Conservation (phyloP, 2,797 vertebrate species). For the Diplodus puntazzo region DNA sequence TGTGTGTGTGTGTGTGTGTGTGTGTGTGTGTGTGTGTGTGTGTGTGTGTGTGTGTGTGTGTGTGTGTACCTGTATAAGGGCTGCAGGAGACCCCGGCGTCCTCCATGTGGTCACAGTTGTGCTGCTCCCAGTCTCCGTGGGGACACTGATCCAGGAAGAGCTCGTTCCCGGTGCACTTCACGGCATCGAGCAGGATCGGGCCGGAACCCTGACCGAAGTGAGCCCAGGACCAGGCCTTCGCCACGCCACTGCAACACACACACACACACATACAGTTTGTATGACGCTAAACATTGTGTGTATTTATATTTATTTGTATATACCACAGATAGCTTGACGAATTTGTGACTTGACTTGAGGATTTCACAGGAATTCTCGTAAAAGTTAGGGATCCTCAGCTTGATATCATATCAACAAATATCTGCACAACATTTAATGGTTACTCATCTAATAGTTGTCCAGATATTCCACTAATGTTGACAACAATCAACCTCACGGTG, state of each 20-base stretch:
- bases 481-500: background rate
- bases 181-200: slow-evolving; percentile 92
- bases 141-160: slow-evolving; percentile 91
- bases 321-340: no score
- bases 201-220: slow-evolving; percentile 92
- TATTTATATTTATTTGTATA: no score
- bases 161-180: slow-evolving; percentile 93
- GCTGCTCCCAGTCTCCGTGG: slow-evolving; percentile 93
- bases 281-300: background rate
- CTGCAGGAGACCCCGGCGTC: slow-evolving; percentile 93
- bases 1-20: slow-evolving; percentile 12
- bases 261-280: slow-evolving; percentile 31
- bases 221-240: slow-evolving; percentile 91
- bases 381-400: background rate
- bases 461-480: background rate
- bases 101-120: slow-evolving; percentile 98
- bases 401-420: background rate
- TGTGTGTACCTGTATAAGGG: slow-evolving; percentile 83
- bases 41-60: slow-evolving; percentile 20
- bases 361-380: background rate
- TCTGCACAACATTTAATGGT: background rate
- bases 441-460: background rate
- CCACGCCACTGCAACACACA: slow-evolving; percentile 84
- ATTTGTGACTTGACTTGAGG: background rate
- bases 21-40: background rate